Evolutionary conservation across 2,797 vertebrate species (phyloP).

Genomic region (Semotilus atromaculatus): DNA sequence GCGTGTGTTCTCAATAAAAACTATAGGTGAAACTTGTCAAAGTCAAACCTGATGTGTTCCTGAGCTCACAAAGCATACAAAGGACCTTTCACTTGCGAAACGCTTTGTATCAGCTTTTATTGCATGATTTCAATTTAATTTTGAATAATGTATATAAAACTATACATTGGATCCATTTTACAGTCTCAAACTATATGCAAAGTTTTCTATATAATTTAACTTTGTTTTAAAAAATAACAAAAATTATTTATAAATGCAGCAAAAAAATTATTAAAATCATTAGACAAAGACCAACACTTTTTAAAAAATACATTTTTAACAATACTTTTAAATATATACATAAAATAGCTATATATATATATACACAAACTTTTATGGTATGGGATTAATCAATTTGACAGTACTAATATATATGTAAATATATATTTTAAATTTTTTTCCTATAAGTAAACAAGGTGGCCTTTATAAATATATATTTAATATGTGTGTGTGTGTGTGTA

Average conservation of each 20-base stretch:
- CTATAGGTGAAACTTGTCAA: constrained; percentile 32
- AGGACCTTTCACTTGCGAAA: neutral
- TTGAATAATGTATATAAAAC: neutral
- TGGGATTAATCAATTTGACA: neutral
- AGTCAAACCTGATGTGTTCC: constrained; percentile 16
- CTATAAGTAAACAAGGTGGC: neutral
- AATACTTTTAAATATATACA: too few relatives aligned
- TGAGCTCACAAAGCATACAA: neutral
- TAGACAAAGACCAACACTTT: too few relatives aligned
- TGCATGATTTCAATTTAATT: neutral
- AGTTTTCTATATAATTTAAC: neutral
- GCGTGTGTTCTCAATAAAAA: constrained; percentile 32
- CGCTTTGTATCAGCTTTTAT: constrained; percentile 6
- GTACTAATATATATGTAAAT: neutral
- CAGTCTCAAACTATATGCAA: neutral
- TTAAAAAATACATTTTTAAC: too few relatives aligned
- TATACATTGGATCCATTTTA: neutral
- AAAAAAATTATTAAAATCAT: too few relatives aligned
- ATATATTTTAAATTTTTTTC: neutral
- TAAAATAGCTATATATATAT: too few relatives aligned
- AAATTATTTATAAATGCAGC: neutral
- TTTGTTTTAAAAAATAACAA: neutral
- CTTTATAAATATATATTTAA: neutral
- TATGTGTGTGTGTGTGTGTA: too few relatives aligned
- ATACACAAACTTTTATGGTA: too few relatives aligned